These are phyloP conservation scores for Neogale vison DNA, from an alignment of 2,113 vertebrate genomes.

Conservation along the genomic window DNA sequence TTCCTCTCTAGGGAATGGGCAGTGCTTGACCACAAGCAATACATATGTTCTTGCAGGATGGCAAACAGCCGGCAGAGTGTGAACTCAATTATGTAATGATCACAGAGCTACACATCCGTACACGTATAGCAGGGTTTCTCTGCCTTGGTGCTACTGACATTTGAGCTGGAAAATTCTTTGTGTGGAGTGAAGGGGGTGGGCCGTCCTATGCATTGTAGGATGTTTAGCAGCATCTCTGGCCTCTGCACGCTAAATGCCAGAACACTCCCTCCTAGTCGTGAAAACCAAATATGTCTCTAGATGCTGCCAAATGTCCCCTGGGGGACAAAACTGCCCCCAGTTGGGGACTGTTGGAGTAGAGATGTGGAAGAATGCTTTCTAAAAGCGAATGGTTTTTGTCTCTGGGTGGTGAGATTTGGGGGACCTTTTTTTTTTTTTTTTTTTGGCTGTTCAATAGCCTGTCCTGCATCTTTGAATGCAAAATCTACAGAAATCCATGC, in stretches of 20 bases:
- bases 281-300: not conserved
- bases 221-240: not conserved
- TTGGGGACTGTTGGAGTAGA: not conserved
- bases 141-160: not conserved
- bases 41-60: not conserved
- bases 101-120: not conserved
- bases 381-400: not conserved
- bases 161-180: not conserved
- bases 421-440: not conserved
- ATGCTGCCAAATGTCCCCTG: not conserved
- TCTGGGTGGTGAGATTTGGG: not conserved
- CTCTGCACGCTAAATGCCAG: not conserved
- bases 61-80: not conserved
- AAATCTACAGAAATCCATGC: not conserved
- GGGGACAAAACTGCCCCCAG: not conserved
- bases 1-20: not conserved
- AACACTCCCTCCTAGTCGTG: not conserved
- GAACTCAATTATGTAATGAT: not conserved
- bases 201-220: not conserved
- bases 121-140: not conserved
- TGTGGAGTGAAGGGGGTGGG: not conserved
- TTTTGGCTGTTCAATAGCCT: not conserved
- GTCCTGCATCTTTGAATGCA: not conserved
- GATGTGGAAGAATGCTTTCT: not conserved
- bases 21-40: not conserved